Evolutionary conservation across 30 jellyfish, hydroid and myxozoan genomes (phyloP).

Genomic region (Cassiopea xamachana): DNA sequence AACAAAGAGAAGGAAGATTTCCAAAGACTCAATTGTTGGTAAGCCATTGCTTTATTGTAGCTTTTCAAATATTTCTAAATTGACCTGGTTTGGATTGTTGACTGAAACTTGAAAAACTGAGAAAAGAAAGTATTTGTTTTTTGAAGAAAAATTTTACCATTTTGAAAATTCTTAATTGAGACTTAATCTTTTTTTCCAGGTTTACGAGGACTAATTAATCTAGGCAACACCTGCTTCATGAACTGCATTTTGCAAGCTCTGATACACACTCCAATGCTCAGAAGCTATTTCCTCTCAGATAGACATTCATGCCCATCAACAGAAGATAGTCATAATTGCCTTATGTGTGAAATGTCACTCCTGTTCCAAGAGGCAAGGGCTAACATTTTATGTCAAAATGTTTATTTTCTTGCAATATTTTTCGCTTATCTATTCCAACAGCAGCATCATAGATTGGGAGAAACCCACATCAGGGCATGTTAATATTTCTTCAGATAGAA

Average conservation of each 20-base stretch:
- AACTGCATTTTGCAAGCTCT: slow-evolving; percentile 90
- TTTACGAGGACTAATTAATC: slow-evolving; percentile 86
- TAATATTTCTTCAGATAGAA: too few relatives aligned
- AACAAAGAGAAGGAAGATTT: slow-evolving; percentile 66
- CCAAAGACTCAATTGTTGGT: slow-evolving; percentile 76
- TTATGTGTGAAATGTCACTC: slow-evolving; percentile 91
- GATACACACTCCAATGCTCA: slow-evolving; percentile 92
- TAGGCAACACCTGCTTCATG: slow-evolving; percentile 96
- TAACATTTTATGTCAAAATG: too few relatives aligned
- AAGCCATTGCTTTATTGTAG: background rate
- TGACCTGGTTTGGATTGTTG: too few relatives aligned
- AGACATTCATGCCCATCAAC: slow-evolving; percentile 83
- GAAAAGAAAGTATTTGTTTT: too few relatives aligned
- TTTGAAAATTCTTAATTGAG: too few relatives aligned
- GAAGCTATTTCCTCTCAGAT: slow-evolving; percentile 88
- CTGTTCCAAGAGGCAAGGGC: slow-evolving; percentile 87
- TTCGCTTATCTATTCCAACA: too few relatives aligned
- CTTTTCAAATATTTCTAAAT: too few relatives aligned
- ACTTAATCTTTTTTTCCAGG: slow-evolving; percentile 51
- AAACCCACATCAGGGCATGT: too few relatives aligned
- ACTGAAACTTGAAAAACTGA: too few relatives aligned
- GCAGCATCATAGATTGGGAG: too few relatives aligned
- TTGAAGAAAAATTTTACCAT: too few relatives aligned
- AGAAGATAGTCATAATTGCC: slow-evolving; percentile 84
- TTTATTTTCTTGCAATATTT: background rate